Conservation (phyloP, 2,113 vertebrate species). For the Chroicocephalus ridibundus region DNA sequence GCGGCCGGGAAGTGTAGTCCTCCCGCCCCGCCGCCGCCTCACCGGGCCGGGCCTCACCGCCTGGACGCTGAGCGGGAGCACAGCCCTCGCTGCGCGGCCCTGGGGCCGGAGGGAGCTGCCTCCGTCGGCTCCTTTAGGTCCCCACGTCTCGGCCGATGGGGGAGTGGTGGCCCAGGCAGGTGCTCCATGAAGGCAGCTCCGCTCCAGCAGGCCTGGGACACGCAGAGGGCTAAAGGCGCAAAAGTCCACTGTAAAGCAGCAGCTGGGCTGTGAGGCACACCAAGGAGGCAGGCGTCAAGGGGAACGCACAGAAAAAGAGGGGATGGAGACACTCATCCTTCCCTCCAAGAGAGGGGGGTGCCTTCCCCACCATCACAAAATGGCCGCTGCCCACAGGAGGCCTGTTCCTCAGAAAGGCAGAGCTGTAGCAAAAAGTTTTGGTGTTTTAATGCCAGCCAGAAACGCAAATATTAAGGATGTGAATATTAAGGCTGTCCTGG, state of each 20-base stretch:
- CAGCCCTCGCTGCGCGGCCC: neutral
- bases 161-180: neutral
- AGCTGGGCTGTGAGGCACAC: fast-evolving
- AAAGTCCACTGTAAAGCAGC: neutral
- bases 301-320: neutral
- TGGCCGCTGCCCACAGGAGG: neutral
- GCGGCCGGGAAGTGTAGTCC: constrained; percentile 50
- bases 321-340: fast-evolving
- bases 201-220: neutral
- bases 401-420: neutral
- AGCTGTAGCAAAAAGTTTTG: fast-evolving
- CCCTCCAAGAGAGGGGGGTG: neutral
- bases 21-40: neutral
- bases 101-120: neutral
- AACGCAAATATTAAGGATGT: neutral
- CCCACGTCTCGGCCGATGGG: neutral
- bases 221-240: neutral
- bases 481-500: neutral
- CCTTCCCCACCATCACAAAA: neutral
- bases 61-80: neutral
- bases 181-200: neutral
- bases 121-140: fast-evolving
- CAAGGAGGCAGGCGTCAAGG: no score
- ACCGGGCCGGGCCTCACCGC: neutral
- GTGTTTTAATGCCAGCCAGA: fast-evolving